Conservation (phyloP, 2,113 vertebrate species). For the Chloebia gouldiae region DNA sequence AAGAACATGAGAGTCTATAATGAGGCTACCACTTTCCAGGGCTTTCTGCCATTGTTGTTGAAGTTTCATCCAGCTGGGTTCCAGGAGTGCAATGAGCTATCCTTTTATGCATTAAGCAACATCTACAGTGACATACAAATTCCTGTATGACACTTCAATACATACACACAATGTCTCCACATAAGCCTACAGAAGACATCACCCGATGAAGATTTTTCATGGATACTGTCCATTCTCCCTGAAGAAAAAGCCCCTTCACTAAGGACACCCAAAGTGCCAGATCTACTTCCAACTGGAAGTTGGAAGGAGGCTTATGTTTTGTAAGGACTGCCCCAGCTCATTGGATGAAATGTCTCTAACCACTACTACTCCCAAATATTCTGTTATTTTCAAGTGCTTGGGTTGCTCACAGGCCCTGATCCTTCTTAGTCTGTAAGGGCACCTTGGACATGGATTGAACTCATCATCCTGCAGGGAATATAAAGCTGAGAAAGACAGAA, state of each 20-base stretch:
- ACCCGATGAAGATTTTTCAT: not conserved
- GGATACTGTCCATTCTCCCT: not conserved
- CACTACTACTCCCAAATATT: not conserved
- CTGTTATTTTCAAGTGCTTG: not conserved
- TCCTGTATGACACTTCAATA: not conserved
- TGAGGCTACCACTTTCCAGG: not conserved
- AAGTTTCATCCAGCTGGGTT: not conserved
- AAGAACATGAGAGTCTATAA: not conserved
- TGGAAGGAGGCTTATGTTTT: not conserved
- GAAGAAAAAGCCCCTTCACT: not conserved
- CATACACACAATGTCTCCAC: not conserved
- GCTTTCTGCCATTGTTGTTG: not conserved
- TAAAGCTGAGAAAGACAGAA: not conserved
- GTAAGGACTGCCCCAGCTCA: not conserved
- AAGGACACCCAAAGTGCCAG: not conserved
- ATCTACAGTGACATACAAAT: not conserved
- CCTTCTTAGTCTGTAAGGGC: not conserved
- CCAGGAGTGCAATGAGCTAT: not conserved
- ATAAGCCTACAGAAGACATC: not conserved
- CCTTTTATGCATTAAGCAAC: not conserved
- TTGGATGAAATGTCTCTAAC: not conserved
- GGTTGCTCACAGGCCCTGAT: not conserved
- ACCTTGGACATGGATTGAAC: not conserved
- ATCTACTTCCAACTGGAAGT: accelerated
- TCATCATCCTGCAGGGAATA: not conserved